These are phyloP conservation scores for Epiblema foenella DNA, from an alignment of 2,888 invertebrate species.

Conservation along the genomic window DNA sequence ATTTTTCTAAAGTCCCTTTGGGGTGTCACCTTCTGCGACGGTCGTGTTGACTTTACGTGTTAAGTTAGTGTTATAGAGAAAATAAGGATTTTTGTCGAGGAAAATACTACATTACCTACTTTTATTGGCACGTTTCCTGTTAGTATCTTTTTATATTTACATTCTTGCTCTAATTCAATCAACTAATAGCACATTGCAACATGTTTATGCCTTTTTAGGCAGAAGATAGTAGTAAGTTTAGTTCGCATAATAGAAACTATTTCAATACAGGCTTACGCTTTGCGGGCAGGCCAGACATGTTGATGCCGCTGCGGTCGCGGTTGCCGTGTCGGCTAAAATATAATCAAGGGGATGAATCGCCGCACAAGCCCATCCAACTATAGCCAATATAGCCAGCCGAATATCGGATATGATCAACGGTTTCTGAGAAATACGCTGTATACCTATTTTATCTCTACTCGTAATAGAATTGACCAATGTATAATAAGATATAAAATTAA, in stretches of 20 bases:
- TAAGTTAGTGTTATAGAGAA: constrained; percentile 36
- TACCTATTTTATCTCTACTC: not conserved
- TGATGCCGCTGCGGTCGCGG: constrained; percentile 36
- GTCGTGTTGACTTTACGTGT: constrained; percentile 41
- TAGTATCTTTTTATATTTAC: constrained; percentile 8
- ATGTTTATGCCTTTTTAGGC: not conserved
- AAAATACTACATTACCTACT: constrained; percentile 32
- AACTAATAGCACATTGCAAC: not conserved
- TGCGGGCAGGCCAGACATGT: constrained; percentile 39
- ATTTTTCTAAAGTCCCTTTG: constrained; percentile 45
- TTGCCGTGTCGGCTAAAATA: constrained; percentile 36
- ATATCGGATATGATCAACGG: not conserved
- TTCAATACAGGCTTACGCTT: constrained; percentile 37
- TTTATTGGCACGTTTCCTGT: constrained; percentile 15
- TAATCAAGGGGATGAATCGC: constrained; percentile 39
- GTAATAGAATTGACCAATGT: too few relatives aligned
- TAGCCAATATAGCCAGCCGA: not conserved
- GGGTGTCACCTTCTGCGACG: constrained; percentile 41
- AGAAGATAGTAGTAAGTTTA: constrained; percentile 25
- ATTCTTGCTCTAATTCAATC: not conserved
- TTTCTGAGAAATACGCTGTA: not conserved
- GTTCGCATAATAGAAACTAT: constrained; percentile 35
- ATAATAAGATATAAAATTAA: too few relatives aligned
- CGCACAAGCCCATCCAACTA: not conserved
- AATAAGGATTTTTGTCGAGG: constrained; percentile 16